Percentiles rank a stretch among this genome's conserved stretches.
Conservation (phyloP, 1,140 invertebrate species). For the Cyrtorhinus lividipennis region DNA sequence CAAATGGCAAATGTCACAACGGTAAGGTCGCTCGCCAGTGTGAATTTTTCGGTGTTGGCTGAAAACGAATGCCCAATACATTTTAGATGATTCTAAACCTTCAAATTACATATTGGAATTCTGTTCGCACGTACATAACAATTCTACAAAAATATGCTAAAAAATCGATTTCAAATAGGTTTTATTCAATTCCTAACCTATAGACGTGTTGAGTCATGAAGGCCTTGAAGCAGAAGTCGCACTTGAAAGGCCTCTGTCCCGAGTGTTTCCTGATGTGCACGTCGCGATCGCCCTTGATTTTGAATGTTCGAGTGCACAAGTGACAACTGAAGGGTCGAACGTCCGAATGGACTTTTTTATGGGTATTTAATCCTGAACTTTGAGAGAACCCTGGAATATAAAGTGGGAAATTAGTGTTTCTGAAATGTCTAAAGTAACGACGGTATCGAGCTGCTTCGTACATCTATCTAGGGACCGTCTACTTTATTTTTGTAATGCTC, state of each 20-base stretch:
- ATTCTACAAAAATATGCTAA: too few relatives aligned
- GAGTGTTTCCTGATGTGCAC: conserved; percentile 26
- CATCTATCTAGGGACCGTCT: too few relatives aligned
- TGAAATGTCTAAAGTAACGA: too few relatives aligned
- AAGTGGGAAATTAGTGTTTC: too few relatives aligned
- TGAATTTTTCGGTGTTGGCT: conserved; percentile 28
- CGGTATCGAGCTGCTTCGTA: too few relatives aligned
- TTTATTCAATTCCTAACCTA: neutral
- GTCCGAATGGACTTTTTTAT: conserved; percentile 32
- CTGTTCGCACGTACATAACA: too few relatives aligned
- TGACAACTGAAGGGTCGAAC: conserved; percentile 39
- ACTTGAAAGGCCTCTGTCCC: conserved; percentile 25
- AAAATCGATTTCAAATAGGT: too few relatives aligned
- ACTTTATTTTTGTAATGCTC: too few relatives aligned
- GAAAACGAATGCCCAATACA: too few relatives aligned
- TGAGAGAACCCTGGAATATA: neutral
- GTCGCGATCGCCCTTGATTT: conserved; percentile 24
- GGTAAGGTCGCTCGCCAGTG: conserved; percentile 25
- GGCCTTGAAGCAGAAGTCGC: conserved; percentile 24
- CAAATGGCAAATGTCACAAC: conserved; percentile 26
- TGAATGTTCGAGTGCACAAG: conserved; percentile 23
- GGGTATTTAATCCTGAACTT: conserved; percentile 23
- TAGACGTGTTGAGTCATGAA: conserved; percentile 30
- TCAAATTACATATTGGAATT: too few relatives aligned
- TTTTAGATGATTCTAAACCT: too few relatives aligned